Evolutionary conservation across 2,888 invertebrate species (phyloP), one percentile per base, ranked within the genome.

Genomic region (Helicoverpa assulta): DNA sequence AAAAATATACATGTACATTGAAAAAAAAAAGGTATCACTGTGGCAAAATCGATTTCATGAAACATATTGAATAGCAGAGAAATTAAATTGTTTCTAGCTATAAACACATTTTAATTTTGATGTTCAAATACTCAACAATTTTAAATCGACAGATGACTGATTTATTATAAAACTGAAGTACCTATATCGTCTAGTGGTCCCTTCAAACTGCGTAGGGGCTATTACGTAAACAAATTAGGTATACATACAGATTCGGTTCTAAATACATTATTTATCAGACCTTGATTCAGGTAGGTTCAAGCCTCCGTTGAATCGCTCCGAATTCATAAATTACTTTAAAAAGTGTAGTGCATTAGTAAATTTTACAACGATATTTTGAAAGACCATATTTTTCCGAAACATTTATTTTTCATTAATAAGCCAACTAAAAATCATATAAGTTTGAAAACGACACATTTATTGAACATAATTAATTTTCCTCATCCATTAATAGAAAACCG

Each of bases 161-260:
- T 14, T 26, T 12, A 40, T 40, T 12, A 14, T 40, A 40, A 40
- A 10, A 40, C 14, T 40, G 12, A 14, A 3, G 12, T 40, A 40
- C 14, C 40, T 14, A 14, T 29, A 50, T 21, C 37, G n/a, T 5
- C 43, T 47, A 76, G 71, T 43, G 19, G 51, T 40, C 37, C n/a
- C 2, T 50, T 50, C 21, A 53, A 53, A 5, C 60, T 57, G 73
- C 53, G 74, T 72, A 65, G 73, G 73, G 59, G 72, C 16, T 40
- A 65, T 74, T 72, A 74, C 33, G 57, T 72, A 72, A 50, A 77
- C 74, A 74, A 77, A 74, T 78, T 64, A 64, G 59, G 47, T 58
- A 52, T 51, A 61, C 57, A 72, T 43, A 65, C 60, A 74, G 73
- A 61, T 72, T 74, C 56, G 57, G 65, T 78, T 72, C 65, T 53